Base-by-base conservation (phyloP, 92 coral and sea anemone genomes). In the Epizoanthus rinbou region DNA sequence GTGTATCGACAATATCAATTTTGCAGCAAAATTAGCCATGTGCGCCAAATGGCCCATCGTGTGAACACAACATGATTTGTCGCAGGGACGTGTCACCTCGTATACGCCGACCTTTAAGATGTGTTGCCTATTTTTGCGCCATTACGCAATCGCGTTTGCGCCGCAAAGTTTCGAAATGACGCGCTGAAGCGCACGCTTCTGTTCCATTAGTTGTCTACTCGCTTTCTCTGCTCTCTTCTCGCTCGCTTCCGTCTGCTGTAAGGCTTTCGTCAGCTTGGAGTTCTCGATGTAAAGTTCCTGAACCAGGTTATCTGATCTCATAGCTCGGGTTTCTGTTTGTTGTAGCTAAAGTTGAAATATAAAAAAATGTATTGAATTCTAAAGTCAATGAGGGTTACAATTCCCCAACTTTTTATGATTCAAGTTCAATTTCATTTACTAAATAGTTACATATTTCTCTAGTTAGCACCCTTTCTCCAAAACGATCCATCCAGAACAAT, bases 101-200 rank as follows among this genome's bases (percentile, higher is more conserved):
- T 2, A 28, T 28, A 28, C 31, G 31, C 31, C 31, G 31, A 28
- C 31, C 31, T 43, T 43, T 43, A 43, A 43, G 50, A 43, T 16
- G 53, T 33, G 45, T 41, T 16, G 31, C 19, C 23, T 21, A 23
- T 31, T 9, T 5, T 56, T 31, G 39, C 16, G 21, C 11, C 35
- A 18, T 81, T 75, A 92, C 8, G 96, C 99, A 41, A 97, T 92
- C 31, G 99, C 99, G 83, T 97, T 97, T 18, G 99, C 99, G 24
- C 99, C 99, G 64, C 99, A 97, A 19, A 97, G 91, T 75, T 97
- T 97, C 16, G 99, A 97, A 64, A 97, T 97, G 39, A 97, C 99
- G 59, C 99, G 86, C 64, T 97, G 99, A 22, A 97, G 84, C 7
- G 99, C 99, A 35, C 91, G 95, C 82, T 97, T 97, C 80, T 97